Base-by-base conservation (phyloP, 2,888 invertebrate genomes). In the Seladonia tumulorum region DNA sequence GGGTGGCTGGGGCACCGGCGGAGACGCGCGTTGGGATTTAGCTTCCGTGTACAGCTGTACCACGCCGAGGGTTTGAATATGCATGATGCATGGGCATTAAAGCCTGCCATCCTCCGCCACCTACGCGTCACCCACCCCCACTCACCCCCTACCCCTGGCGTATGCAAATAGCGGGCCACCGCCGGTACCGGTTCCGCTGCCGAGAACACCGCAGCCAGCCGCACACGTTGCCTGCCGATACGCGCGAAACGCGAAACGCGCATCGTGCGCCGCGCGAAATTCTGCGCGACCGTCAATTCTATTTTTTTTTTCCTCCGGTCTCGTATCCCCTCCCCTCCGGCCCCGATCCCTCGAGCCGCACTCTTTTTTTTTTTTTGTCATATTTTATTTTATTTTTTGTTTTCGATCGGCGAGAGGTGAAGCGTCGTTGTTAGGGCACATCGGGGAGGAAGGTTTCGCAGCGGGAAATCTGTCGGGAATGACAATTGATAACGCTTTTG, bases 61-160 rank as follows among this genome's bases (percentile, higher is more conserved):
- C 93, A 91, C 87, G 90, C 86, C 90, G 92, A 91, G 92, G 92
- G 92, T 93, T 94, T 94, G 94, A 94, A 94, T 94, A 94, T 94
- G 94, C 94, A 94, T 94, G 94, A 94, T 94, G 94, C 94, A 94
- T 94, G 93, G 93, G 94, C 94, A 94, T 94, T 94, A 94, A 94
- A 94, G 93, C 94, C 92, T 91, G 91, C 87, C 88, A 87, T 88
- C 88, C 88, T 88, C 85, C 83, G 83, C 81, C 86, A 82, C 82
- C 88, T 79, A 77, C 85, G 70, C 85, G 79, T 85, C 89, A 86
- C 81, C 86, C 83, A 66, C 75, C 81, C 83, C 75, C 76, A 18
- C 79, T 57, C 53, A 57, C 90, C 94, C n/a, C n/a, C n/a, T n/a
- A n/a, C n/a, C n/a, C n/a, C n/a, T n/a, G n/a, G 92, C 94, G 90